Base-by-base conservation (phyloP, 1,140 invertebrate species). In the Steinernema feltiae region DNA sequence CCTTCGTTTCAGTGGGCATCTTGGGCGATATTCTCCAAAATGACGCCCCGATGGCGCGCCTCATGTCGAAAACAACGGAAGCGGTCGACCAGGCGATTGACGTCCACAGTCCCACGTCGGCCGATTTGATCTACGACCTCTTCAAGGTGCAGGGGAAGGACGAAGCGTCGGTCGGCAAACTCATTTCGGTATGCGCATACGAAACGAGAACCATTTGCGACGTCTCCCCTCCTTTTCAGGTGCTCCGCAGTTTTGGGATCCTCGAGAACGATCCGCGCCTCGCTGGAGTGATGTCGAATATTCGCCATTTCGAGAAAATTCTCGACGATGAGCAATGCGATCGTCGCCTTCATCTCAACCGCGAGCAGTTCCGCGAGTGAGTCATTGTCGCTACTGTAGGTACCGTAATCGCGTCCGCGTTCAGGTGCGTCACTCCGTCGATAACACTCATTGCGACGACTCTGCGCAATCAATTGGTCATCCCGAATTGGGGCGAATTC, bases 401-500 rank as follows among this genome's bases (percentile, higher is more conserved):
- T 32, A 35, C 1, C 7, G 69, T 35, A 27, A 30, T 18, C 18
- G 27, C n/a, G 27, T 21, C 17, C 18, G n/a, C 48, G 69, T 83
- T 30, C 63, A 84, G 83, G 35, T 83, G 85, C 70, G 78, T 85
- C 21, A 77, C 75, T 48, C 83, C 83, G 29, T 81, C 76, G 35
- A 78, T 87, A 18, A 70, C 63, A 0, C 87, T 98, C 69, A 94
- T 98, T 80, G 93, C 93, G 0, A 90, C 92, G 83, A 94, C 95
- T 7, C 94, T 98, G 86, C 90, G 93, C 15, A 92, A 94, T 83
- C 93, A 97, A 83, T 94, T 97, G 83, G 91, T 97, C 24, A 94
- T 98, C 76, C 95, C 95, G 0, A 94, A 97, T 83, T 98, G 96
- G 88, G 89, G 91, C 72, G 92, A 92, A 76, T 98, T 98, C 86